Base-by-base conservation (phyloP, 1,140 invertebrate species). In the Pogonomyrmex barbatus region DNA sequence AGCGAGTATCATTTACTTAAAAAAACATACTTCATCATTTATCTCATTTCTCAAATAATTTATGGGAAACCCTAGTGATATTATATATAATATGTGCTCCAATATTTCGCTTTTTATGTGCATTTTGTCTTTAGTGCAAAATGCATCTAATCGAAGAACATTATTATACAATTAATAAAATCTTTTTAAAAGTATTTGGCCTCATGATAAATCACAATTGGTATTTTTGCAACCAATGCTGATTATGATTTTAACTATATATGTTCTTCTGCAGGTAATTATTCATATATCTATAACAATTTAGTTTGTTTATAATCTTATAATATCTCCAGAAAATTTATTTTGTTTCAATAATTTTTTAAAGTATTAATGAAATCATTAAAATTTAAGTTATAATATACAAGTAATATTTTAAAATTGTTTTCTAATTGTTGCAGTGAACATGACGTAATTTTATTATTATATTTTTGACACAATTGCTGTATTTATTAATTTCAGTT, bases 161-260 rank as follows among this genome's bases (percentile, higher is more conserved):
- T 76, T 52, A 63, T 39, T 76, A 75, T 45, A 42, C 54, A 33
- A 12, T 77, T 10, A 63, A 63, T 52, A 63, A 24, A 8, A 24
- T 2, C 14, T 8, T 83, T 24, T 12, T 75, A 39, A 83, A 24
- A 4, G 1, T 33, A 45, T 83, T 17, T 75, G 70, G 52, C 42
- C 79, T 47, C n/a, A 75, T 58, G 30, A 83, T 10, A 75, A 2
- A 75, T 75, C 68, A 17, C 79, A 33, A 60, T 60, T 75, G 30
- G 14, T 75, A 60, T 36, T 47, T 47, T 75, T 75, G 10, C 42
- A 60, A 2, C 56, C 14, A 3, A 1, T 75, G 2, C 24, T 83
- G 12, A 24, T 83, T 1, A 17, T 68, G 30, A 39, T 33, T 0
- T 39, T 54, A 52, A 24, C 8, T 14, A 8, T 79, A 36, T 54